phyloP scores from a whole-genome alignment of 2,797 vertebrate genomes.

The Hozukius guyotensis region DNA sequence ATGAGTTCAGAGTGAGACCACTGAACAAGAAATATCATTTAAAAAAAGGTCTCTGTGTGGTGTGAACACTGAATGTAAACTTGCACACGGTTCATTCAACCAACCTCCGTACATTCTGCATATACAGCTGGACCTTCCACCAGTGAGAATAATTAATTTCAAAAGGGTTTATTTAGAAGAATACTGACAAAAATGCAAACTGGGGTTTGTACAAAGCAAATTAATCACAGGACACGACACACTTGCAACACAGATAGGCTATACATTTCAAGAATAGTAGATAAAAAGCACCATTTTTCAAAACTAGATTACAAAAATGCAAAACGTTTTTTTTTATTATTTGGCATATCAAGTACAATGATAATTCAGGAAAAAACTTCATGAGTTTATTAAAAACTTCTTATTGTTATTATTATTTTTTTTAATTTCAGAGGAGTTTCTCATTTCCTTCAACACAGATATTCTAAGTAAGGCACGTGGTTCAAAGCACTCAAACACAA shows the following conservation, averaged over 20 bases:
- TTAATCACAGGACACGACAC: constrained; percentile 67
- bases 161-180: constrained; percentile 76
- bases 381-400: constrained; percentile 58
- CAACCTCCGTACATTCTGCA: not conserved
- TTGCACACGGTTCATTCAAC: not conserved
- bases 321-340: constrained; percentile 50
- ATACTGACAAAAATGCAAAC: constrained; percentile 72
- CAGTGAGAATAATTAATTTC: constrained; percentile 26
- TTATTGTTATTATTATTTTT: constrained; percentile 22
- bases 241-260: constrained; percentile 64
- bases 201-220: constrained; percentile 73
- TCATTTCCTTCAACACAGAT: constrained; percentile 60
- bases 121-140: not conserved
- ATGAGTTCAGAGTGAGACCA: not conserved
- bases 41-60: not conserved
- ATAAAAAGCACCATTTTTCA: constrained; percentile 82
- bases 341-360: constrained; percentile 74
- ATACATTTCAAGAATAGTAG: constrained; percentile 76
- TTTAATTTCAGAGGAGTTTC: constrained; percentile 37
- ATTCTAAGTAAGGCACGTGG: constrained; percentile 65
- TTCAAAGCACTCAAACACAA: constrained; percentile 37
- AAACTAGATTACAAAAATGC: constrained; percentile 69
- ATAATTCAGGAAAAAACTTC: constrained; percentile 59
- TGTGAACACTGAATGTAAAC: not conserved
- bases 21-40: not conserved